These are phyloP conservation scores for Erynnis tages DNA, from an alignment of 2,888 invertebrate genomes.

Conservation along the genomic window DNA sequence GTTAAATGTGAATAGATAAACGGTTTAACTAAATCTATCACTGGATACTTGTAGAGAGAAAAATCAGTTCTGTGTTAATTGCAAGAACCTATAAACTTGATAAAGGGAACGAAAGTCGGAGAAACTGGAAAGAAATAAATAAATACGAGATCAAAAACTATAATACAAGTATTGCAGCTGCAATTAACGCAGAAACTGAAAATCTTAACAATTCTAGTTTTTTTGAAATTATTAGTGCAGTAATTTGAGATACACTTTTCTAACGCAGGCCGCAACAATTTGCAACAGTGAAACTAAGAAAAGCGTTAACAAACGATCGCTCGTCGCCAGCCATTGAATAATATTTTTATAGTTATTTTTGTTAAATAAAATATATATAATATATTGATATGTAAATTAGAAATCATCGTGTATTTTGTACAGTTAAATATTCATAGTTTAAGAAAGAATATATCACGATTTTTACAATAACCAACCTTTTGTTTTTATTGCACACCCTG, in stretches of 20 bases:
- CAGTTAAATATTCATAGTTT: constrained; percentile 81
- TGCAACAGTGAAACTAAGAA: constrained; percentile 93
- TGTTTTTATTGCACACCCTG: constrained; percentile 46
- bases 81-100: background rate
- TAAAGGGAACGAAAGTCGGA: background rate
- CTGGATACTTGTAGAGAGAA: constrained; percentile 11
- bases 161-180: background rate
- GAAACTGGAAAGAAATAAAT: too few relatives aligned
- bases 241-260: constrained; percentile 35
- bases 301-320: constrained; percentile 92
- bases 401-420: constrained; percentile 78
- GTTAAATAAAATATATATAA: constrained; percentile 66
- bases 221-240: background rate
- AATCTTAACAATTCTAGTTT: background rate
- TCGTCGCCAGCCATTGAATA: constrained; percentile 88
- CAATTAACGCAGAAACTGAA: background rate
- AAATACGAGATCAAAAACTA: too few relatives aligned
- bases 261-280: constrained; percentile 90
- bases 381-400: constrained; percentile 67
- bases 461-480: constrained; percentile 66
- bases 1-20: constrained; percentile 28
- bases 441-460: constrained; percentile 81
- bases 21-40: constrained; percentile 20
- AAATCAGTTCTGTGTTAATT: constrained; percentile 6
- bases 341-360: constrained; percentile 61